These are phyloP conservation scores for Apus apus DNA, from an alignment of 2,113 vertebrate genomes.

Conservation along the genomic window DNA sequence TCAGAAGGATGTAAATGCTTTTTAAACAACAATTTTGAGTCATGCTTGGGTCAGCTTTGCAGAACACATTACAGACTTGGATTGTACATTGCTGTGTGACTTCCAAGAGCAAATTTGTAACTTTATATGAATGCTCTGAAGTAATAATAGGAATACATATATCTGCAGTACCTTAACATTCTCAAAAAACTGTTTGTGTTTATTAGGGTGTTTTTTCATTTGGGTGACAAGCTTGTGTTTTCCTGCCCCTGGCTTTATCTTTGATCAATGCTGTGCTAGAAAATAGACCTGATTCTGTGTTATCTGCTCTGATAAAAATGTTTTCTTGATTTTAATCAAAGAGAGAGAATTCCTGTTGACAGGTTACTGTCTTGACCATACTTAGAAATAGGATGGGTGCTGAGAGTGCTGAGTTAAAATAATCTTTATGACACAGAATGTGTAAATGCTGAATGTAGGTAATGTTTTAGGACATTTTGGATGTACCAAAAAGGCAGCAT, in stretches of 20 bases:
- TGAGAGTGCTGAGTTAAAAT: background rate
- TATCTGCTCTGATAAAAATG: background rate
- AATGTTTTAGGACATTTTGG: background rate
- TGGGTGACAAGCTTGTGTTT: background rate
- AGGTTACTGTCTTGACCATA: background rate
- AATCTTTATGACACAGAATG: background rate
- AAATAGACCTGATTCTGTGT: background rate
- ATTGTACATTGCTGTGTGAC: background rate
- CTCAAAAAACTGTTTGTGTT: background rate
- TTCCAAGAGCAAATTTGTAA: background rate
- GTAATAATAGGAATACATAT: background rate
- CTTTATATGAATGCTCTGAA: background rate
- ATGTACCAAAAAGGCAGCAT: background rate
- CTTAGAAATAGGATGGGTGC: background rate
- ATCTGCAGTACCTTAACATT: background rate
- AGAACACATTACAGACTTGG: accelerated
- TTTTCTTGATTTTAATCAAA: background rate
- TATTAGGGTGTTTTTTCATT: background rate
- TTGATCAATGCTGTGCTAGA: background rate
- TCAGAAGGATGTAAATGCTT: background rate
- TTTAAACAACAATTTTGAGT: background rate
- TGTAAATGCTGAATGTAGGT: background rate
- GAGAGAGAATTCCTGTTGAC: background rate
- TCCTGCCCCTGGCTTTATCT: background rate
- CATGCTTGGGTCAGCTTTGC: background rate